Conservation (phyloP, 2,888 invertebrate genomes). For the Hermodice carunculata region DNA sequence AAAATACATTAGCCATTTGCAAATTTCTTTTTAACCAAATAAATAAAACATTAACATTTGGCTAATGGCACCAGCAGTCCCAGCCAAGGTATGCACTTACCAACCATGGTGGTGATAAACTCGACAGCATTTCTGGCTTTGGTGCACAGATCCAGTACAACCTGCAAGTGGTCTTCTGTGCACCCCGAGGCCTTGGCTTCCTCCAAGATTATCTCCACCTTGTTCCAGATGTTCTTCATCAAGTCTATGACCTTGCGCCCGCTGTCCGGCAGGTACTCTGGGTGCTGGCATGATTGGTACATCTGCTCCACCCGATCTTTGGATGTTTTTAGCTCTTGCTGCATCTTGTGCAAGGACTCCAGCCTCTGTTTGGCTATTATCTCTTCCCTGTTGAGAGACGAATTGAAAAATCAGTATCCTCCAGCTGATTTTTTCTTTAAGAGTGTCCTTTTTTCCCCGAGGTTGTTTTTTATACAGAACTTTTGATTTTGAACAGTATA, state of each 20-base stretch:
- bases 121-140: neutral
- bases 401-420: neutral
- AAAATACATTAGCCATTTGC: no score
- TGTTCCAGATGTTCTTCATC: neutral
- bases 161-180: conserved; percentile 4
- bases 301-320: neutral
- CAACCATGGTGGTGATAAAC: conserved; percentile 10
- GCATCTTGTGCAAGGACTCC: conserved; percentile 4
- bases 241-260: neutral
- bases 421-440: neutral
- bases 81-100: conserved; percentile 5
- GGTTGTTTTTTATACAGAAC: neutral
- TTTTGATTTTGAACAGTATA: no score
- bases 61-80: neutral
- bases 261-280: conserved; percentile 12
- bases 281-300: conserved; percentile 6
- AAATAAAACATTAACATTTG: neutral
- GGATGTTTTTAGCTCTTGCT: conserved; percentile 3
- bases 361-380: conserved; percentile 8
- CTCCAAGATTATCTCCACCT: neutral
- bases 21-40: no score
- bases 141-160: neutral
- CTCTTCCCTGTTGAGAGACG: neutral
- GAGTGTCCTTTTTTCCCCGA: neutral
- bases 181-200: neutral